Base-by-base conservation (phyloP, 2,113 vertebrate genomes). In the Tautogolabrus adspersus region DNA sequence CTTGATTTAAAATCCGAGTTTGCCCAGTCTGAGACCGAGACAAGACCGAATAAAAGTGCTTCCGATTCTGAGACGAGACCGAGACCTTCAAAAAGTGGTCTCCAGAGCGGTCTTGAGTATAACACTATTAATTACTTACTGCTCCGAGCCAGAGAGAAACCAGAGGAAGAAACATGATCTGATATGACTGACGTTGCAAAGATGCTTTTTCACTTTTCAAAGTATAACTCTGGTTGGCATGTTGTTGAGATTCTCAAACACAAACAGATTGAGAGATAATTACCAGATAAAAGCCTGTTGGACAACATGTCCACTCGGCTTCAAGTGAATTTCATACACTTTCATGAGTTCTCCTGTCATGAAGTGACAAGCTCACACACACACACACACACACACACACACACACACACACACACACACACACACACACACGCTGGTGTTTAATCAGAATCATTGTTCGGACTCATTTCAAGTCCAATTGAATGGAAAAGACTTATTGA, bases 191-290 rank as follows among this genome's bases (percentile, higher is more conserved):
- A 49, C 18, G 6, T 19, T 19, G 15, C 1, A 49, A 6, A 7
- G 11, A 46, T 61, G 16, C 21, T 3, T 1, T 49, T 18, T 49
- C 5, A 6, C 15, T 19, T 66, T 56, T 30, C 10, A 42, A 6
- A 42, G 13, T 37, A 30, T 42, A 3, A 22, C 10, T 22, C 4
- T 63, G 11, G 38, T 22, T 75, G 58, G 30, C 69, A 46, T 78
- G 23, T 71, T 42, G 46, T 30, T 49, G 5, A 22, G 58, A 66
- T 51, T 57, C 37, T 15, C 40, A 72, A 79, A 68, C 12, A 78
- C 38, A 62, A 55, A 42, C 34, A 19, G 8, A 79, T 66, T 76
- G 61, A 5, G 66, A 65, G n/a, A 73, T 60, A 79, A 78, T 66
- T 68, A 61, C 15, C 30, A 69, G 72, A 71, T 70, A 16, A 67